Percentiles rank a stretch among this genome's conserved stretches.
phyloP scores from a whole-genome alignment of 2,888 invertebrate genomes.

The Troilus luridus region DNA sequence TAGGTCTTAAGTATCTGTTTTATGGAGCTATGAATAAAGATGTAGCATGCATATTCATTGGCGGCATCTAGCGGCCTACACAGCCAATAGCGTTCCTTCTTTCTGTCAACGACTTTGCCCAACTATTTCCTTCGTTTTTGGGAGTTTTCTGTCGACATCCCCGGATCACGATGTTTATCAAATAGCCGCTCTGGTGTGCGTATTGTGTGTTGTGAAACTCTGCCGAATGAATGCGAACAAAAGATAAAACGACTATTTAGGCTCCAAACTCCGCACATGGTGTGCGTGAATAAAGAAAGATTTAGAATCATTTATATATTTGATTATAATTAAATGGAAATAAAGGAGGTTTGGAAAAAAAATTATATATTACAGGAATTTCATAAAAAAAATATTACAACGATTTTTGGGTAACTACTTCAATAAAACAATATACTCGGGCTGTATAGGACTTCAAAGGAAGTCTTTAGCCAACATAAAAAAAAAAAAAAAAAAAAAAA shows the following conservation, averaged over 20 bases:
- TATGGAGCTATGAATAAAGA: slow-evolving; percentile 40
- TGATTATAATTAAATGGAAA: too few species aligned
- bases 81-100: slow-evolving; percentile 32
- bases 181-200: neutral
- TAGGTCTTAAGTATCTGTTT: slow-evolving; percentile 40
- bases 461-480: too few species aligned
- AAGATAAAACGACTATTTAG: neutral
- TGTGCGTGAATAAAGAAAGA: too few species aligned
- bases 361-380: too few species aligned
- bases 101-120: slow-evolving; percentile 11
- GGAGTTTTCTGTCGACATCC: neutral
- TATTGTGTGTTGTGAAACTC: neutral
- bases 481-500: too few species aligned
- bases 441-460: too few species aligned
- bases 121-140: neutral
- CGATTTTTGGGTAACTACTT: too few species aligned
- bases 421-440: too few species aligned
- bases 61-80: slow-evolving; percentile 17
- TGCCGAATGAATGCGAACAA: neutral
- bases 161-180: neutral
- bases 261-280: too few species aligned
- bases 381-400: too few species aligned
- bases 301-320: too few species aligned
- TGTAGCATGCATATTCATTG: slow-evolving; percentile 27
- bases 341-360: too few species aligned